Evolutionary conservation across 1,140 invertebrate genomes (phyloP).

Genomic region (Lepidurus packardi): DNA sequence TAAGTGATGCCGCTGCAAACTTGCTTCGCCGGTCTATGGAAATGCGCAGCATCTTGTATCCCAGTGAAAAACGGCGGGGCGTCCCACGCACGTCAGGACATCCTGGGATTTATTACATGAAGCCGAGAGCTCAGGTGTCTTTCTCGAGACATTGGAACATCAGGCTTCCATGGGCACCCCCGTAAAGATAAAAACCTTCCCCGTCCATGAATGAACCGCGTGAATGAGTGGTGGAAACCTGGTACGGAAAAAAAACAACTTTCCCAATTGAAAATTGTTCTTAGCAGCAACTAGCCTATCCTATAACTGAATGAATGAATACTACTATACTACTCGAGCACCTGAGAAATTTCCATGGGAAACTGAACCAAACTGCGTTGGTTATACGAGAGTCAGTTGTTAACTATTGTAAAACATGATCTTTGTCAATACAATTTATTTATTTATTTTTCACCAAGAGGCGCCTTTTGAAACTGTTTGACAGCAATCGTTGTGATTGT

Average conservation of each 20-base stretch:
- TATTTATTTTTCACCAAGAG: too few species aligned
- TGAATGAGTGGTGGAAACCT: neutral
- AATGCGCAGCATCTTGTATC: slow-evolving; percentile 1
- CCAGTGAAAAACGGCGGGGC: slow-evolving; percentile 7
- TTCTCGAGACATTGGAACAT: slow-evolving; percentile 7
- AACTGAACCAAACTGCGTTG: too few species aligned
- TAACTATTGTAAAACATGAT: too few species aligned
- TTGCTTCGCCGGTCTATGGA: neutral
- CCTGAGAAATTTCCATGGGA: too few species aligned
- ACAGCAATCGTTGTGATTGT: too few species aligned
- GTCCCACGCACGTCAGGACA: slow-evolving; percentile 11
- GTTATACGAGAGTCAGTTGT: too few species aligned
- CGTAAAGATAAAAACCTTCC: neutral
- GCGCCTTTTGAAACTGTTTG: too few species aligned
- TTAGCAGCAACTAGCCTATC: neutral
- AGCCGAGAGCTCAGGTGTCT: neutral
- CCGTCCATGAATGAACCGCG: slow-evolving; percentile 10
- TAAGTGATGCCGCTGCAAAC: neutral
- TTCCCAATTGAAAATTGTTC: neutral
- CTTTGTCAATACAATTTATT: too few species aligned
- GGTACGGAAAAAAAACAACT: neutral
- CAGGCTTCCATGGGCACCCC: neutral
- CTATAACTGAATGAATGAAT: slow-evolving; percentile 1
- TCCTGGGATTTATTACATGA: slow-evolving; percentile 4
- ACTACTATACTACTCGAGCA: neutral